phyloP scores from a whole-genome alignment of 2,113 vertebrate species.

The Ophthalmolycus amberensis region DNA sequence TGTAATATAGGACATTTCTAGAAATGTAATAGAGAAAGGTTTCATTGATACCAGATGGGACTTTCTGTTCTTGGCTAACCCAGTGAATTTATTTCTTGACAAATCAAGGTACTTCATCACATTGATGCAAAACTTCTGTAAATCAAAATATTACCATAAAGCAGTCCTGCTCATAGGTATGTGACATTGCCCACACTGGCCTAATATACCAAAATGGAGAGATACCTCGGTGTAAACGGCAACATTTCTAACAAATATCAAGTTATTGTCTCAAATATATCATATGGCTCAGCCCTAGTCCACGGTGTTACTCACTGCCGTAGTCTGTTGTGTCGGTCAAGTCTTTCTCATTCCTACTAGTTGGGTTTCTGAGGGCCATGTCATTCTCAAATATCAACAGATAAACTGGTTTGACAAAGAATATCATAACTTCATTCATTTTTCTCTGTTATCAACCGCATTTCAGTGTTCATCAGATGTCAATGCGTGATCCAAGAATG shows the following conservation, averaged over 20 bases:
- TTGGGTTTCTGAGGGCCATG: neutral
- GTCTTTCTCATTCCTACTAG: neutral
- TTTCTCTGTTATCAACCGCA: neutral
- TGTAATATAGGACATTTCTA: conserved; percentile 4
- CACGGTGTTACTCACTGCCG: neutral
- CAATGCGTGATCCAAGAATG: neutral
- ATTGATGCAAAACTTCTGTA: conserved; percentile 46
- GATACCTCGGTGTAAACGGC: neutral
- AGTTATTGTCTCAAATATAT: neutral
- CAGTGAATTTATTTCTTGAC: neutral
- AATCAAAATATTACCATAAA: neutral
- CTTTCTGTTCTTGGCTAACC: neutral
- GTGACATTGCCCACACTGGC: neutral
- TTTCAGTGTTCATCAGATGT: neutral
- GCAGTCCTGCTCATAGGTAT: neutral
- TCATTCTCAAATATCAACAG: neutral
- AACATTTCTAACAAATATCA: neutral
- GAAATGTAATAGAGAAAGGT: neutral
- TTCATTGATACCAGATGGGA: neutral
- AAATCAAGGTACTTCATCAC: conserved; percentile 49
- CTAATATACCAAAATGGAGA: neutral
- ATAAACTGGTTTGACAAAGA: neutral
- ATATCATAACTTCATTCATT: neutral
- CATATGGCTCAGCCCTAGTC: neutral
- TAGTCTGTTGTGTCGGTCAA: neutral